phyloP scores from a whole-genome alignment of 2,888 invertebrate species.

The Ormia ochracea region DNA sequence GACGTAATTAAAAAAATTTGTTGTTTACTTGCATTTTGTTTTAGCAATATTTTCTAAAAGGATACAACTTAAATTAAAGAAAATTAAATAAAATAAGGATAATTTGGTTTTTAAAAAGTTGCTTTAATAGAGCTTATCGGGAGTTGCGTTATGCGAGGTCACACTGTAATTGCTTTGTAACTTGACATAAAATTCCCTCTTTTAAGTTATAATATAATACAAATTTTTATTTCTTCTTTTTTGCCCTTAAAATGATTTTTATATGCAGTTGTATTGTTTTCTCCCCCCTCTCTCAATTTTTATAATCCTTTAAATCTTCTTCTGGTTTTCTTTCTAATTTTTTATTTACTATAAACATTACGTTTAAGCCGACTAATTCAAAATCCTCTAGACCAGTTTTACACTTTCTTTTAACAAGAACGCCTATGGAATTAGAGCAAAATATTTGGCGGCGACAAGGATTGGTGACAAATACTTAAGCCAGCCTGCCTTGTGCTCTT shows the following conservation, averaged over 20 bases:
- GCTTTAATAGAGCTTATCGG: too few relatives aligned
- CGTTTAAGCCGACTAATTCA: constrained; percentile 37
- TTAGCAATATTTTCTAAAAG: too few relatives aligned
- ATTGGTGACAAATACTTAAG: constrained; percentile 23
- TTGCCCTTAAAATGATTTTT: background rate
- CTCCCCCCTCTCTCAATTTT: background rate
- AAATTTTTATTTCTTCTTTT: too few relatives aligned
- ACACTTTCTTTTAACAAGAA: background rate
- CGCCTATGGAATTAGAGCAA: constrained; percentile 56
- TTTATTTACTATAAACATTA: constrained; percentile 56
- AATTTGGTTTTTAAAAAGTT: too few relatives aligned
- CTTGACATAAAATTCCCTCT: too few relatives aligned
- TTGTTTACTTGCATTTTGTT: too few relatives aligned
- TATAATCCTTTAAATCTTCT: constrained; percentile 30
- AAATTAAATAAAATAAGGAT: too few relatives aligned
- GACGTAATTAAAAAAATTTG: too few relatives aligned
- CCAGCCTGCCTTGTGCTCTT: background rate
- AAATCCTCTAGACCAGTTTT: constrained; percentile 18
- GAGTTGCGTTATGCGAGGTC: too few relatives aligned
- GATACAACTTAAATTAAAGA: too few relatives aligned
- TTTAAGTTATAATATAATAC: too few relatives aligned
- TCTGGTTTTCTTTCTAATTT: background rate
- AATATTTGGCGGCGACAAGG: constrained; percentile 12
- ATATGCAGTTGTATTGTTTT: background rate
- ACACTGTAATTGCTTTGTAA: too few relatives aligned